Percentiles rank a stretch among this genome's conserved stretches.
Conservation (phyloP, 92 coral and sea anemone genomes). For the Pocillopora grandis region DNA sequence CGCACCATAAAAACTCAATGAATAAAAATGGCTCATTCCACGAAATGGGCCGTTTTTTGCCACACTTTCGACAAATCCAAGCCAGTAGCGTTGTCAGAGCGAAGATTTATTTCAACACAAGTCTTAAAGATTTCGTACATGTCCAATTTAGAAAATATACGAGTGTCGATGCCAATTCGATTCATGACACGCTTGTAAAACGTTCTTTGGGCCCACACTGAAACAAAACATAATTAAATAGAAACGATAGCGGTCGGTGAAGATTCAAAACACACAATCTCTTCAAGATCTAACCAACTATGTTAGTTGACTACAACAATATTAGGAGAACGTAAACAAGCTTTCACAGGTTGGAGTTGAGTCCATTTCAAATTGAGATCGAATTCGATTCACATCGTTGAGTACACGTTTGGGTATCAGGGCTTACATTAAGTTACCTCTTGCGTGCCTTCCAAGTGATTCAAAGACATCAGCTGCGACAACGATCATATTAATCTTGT, state of each 20-base stretch:
- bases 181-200: background rate
- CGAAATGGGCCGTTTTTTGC: background rate
- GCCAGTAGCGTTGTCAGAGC: background rate
- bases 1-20: background rate
- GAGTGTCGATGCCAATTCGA: background rate
- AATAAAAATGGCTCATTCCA: background rate
- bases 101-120: background rate
- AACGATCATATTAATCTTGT: slow-evolving; percentile 42
- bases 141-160: background rate
- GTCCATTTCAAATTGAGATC: background rate
- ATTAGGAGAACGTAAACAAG: slow-evolving; percentile 26
- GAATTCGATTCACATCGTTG: slow-evolving; percentile 9
- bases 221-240: slow-evolving; percentile 1
- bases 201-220: background rate
- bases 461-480: slow-evolving; percentile 26
- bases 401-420: background rate
- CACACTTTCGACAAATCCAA: background rate
- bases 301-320: slow-evolving; percentile 18
- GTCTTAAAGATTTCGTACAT: background rate
- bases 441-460: background rate
- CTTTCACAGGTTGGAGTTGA: slow-evolving; percentile 10
- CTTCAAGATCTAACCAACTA: slow-evolving; percentile 8
- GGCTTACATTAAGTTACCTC: slow-evolving; percentile 13
- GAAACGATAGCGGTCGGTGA: too few relatives aligned
- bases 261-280: slow-evolving; percentile 25